Conservation (phyloP, 2,113 vertebrate species). For the Cynopterus brachyotis region DNA sequence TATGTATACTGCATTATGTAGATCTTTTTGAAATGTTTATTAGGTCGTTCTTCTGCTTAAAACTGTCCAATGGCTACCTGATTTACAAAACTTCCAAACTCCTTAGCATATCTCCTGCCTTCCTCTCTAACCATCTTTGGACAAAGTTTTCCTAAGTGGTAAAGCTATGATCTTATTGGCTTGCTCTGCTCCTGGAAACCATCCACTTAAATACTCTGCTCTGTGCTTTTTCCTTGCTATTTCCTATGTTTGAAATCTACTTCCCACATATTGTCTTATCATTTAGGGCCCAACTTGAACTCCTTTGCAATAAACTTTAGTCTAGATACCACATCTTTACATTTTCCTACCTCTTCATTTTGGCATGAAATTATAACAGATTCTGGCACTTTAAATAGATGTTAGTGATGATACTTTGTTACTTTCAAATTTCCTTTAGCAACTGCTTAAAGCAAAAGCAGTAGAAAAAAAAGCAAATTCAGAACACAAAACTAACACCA, state of each 20-base stretch:
- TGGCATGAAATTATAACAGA: no score
- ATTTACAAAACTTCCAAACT: neutral
- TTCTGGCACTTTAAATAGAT: no score
- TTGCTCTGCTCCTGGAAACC: neutral
- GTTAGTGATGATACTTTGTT: no score
- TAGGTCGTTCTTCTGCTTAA: neutral
- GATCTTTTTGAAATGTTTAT: neutral
- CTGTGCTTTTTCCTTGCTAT: neutral
- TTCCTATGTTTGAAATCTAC: neutral
- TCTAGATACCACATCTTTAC: no score
- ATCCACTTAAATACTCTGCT: neutral
- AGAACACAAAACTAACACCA: no score
- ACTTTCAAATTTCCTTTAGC: no score
- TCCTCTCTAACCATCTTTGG: neutral
- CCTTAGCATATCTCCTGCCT: neutral
- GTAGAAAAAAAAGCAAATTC: no score
- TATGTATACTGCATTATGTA: no score
- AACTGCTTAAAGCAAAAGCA: no score
- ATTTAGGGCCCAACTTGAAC: no score
- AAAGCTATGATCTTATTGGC: neutral
- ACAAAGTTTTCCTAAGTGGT: neutral
- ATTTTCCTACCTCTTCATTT: no score
- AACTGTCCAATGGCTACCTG: neutral
- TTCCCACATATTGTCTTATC: neutral
- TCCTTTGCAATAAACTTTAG: no score